Evolutionary conservation across 2,113 vertebrate genomes (phyloP).

Genomic region (Xenotilapia flavipinnis): DNA sequence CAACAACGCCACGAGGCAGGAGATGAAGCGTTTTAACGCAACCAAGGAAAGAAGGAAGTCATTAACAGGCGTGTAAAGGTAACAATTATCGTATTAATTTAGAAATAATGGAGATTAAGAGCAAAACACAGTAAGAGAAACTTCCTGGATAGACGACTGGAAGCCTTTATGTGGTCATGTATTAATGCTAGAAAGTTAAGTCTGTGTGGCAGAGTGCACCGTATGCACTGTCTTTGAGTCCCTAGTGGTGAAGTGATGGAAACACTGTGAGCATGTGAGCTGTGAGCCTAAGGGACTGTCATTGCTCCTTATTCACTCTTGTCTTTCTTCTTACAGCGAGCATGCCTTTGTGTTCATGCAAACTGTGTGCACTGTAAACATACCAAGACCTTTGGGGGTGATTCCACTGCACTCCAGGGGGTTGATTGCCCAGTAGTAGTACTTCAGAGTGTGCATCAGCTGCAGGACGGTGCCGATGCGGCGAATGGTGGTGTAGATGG

Average conservation of each 20-base stretch:
- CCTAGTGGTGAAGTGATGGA: not conserved
- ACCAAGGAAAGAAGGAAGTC: not conserved
- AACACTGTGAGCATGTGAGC: not conserved
- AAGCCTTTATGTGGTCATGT: not conserved
- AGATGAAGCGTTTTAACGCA: not conserved
- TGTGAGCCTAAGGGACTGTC: not conserved
- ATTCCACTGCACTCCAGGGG: constrained; percentile 93
- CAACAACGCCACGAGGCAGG: not conserved
- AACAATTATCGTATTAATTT: not conserved
- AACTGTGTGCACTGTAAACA: constrained; percentile 25
- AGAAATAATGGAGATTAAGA: not conserved
- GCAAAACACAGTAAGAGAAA: not conserved
- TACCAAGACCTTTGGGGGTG: constrained; percentile 90
- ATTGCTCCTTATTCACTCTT: not conserved
- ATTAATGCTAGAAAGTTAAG: not conserved
- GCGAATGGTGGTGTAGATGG: constrained; percentile 96
- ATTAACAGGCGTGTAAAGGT: not conserved
- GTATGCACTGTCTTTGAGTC: not conserved
- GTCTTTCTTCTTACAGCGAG: not conserved
- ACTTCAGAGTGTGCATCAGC: constrained; percentile 97
- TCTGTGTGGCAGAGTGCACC: not conserved
- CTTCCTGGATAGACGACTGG: not conserved
- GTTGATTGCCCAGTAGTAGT: constrained; percentile 98
- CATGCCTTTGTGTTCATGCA: not conserved
- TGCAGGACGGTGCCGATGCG: constrained; percentile 96